phyloP scores from a whole-genome alignment of 30 jellyfish, hydroid and myxozoan species.

The Aurelia sp. region DNA sequence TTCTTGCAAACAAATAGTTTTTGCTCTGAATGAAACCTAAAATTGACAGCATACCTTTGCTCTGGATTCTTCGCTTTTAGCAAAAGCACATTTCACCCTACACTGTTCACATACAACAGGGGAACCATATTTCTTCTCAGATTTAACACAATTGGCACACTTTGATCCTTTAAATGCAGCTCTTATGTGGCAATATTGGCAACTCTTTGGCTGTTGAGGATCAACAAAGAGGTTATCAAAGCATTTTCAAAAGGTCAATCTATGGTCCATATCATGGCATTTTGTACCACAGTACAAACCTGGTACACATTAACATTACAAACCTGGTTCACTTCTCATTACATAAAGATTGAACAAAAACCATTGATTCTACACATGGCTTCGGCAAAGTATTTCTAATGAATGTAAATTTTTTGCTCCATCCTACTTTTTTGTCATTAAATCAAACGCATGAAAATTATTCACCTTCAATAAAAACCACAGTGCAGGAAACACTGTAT shows the following conservation, averaged over 20 bases:
- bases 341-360: too few relatives aligned
- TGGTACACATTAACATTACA: too few relatives aligned
- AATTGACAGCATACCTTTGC: constrained; percentile 36
- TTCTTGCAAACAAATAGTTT: background rate
- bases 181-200: constrained; percentile 81
- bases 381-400: too few relatives aligned
- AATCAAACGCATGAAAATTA: too few relatives aligned
- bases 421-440: too few relatives aligned
- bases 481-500: too few relatives aligned
- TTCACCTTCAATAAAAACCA: too few relatives aligned
- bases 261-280: too few relatives aligned
- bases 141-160: constrained; percentile 84
- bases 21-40: background rate
- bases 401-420: too few relatives aligned
- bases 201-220: constrained; percentile 69
- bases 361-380: too few relatives aligned
- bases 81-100: constrained; percentile 83
- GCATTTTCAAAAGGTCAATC: background rate
- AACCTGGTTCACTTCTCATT: too few relatives aligned
- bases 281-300: too few relatives aligned
- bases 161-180: constrained; percentile 85
- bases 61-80: constrained; percentile 70
- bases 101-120: constrained; percentile 89
- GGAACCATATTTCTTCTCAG: constrained; percentile 89
- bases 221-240: background rate